Conservation (phyloP, 2,113 vertebrate genomes). For the Phodopus roborovskii region DNA sequence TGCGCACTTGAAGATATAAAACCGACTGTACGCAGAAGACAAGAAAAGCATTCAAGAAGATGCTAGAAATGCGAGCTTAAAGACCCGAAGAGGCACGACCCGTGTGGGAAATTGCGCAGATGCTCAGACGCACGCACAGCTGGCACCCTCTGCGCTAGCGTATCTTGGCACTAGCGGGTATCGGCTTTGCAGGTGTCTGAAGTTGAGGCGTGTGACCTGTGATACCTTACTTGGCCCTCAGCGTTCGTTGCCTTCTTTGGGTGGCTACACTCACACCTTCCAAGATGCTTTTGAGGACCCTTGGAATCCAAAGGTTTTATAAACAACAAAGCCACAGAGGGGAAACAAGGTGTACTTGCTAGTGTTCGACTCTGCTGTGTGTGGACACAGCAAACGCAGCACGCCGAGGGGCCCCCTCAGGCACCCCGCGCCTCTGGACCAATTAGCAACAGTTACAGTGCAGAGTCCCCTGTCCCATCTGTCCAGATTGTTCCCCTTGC, state of each 20-base stretch:
- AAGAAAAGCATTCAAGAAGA: neutral
- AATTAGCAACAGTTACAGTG: neutral
- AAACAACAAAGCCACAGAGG: neutral
- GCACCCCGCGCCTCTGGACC: neutral
- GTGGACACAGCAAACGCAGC: neutral
- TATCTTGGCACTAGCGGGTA: neutral
- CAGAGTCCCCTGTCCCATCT: neutral
- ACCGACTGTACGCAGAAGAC: neutral
- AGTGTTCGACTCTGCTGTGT: neutral
- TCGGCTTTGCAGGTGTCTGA: neutral
- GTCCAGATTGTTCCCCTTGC: neutral
- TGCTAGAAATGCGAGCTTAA: neutral
- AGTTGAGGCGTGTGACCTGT: neutral
- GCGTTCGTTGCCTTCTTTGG: neutral
- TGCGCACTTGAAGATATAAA: neutral
- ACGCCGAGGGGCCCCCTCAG: accelerated
- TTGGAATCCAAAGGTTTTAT: neutral
- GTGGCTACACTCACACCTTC: neutral
- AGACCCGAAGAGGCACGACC: neutral
- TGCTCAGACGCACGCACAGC: neutral
- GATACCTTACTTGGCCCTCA: neutral
- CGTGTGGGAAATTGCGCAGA: accelerated
- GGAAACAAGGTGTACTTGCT: neutral
- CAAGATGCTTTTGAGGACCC: neutral
- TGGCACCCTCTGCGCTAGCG: accelerated